Base-by-base conservation (phyloP, 2,888 invertebrate genomes). In the Amphipyra berbera region DNA sequence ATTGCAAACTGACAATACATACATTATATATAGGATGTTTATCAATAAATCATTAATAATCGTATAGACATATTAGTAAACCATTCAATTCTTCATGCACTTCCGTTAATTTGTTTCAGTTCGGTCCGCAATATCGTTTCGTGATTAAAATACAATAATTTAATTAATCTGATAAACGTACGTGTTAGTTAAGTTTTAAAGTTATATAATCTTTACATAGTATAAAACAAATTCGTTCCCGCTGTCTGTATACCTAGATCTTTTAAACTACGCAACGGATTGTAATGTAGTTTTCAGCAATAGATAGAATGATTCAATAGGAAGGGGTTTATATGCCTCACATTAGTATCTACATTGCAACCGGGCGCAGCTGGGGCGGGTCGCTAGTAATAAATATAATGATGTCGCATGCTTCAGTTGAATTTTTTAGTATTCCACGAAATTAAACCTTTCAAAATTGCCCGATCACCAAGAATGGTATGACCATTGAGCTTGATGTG, bases 1-100 rank as follows among this genome's bases (percentile, higher is more conserved):
- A 70, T 47, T 72, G 81, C 81, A 68, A 76, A 81, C 77, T 73
- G 42, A 50, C 40, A 42, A 14, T 60, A 40, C 61, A 48, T 48
- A 30, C 58, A 46, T 21, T 60, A 44, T 38, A 46, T 38, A 68
- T 47, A 46, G 68, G 8, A 13, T 47, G 37, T 50, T 6, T 50
- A 44, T 44, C 49, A 44, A 21, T 27, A 49, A 61, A 53, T 46
- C 49, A 47, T 13, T 7, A 1, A 33, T 33, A 42, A 64, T 30
- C 10, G 6, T 55, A 21, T 46, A 54, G 38, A 27, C 53, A 54
- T 62, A 33, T 35, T 21, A 30, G 15, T 15, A 15, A 54, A 8
- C 27, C 12, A 55, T 71, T 33, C 0, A 33, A 58, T 21, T 6
- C 7, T 56, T 42, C 27, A 56, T 60, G 33, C 44, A 41, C 40